A percentile compares a stretch with the other conserved stretches of the same genome.
These are phyloP conservation scores for Clinocottus analis DNA, from an alignment of 2,113 vertebrate genomes.

Conservation along the genomic window DNA sequence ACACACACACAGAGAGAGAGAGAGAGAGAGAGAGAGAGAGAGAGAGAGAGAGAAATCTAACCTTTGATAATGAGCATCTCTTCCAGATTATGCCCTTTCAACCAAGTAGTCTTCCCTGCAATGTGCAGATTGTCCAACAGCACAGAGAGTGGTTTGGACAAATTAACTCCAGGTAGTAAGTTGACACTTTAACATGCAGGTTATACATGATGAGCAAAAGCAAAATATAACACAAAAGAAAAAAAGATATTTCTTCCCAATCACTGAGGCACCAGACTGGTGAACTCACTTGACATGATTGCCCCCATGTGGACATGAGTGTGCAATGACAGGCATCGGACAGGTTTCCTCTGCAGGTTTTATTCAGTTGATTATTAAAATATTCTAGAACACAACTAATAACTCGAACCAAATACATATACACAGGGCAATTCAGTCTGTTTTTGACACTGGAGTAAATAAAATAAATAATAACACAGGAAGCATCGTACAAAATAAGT, in stretches of 20 bases:
- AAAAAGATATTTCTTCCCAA: neutral
- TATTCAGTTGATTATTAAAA: conserved; percentile 21
- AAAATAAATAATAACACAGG: too few relatives aligned
- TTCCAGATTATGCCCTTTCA: conserved; percentile 60
- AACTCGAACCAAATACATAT: conserved; percentile 10
- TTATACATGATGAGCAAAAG: neutral
- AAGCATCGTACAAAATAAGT: neutral
- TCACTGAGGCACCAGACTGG: neutral
- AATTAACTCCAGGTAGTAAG: conserved; percentile 29
- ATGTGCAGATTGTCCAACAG: conserved; percentile 24
- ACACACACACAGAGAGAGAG: too few relatives aligned
- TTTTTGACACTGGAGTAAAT: too few relatives aligned
- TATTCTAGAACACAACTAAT: conserved; percentile 7
- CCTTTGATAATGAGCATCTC: conserved; percentile 66
- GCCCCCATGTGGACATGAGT: conserved; percentile 60
- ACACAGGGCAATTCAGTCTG: too few relatives aligned
- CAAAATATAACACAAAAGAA: neutral
- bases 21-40: neutral
- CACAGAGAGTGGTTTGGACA: conserved; percentile 23
- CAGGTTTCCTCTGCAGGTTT: conserved; percentile 10
- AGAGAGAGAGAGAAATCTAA: conserved; percentile 32
- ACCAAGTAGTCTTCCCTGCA: neutral
- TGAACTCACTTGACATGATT: conserved; percentile 43
- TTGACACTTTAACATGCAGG: conserved; percentile 5
- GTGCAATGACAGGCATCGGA: conserved; percentile 3